Evolutionary conservation across 2,888 invertebrate species (phyloP), one percentile per base, ranked within the genome.

Genomic region (Abscondita cerata): DNA sequence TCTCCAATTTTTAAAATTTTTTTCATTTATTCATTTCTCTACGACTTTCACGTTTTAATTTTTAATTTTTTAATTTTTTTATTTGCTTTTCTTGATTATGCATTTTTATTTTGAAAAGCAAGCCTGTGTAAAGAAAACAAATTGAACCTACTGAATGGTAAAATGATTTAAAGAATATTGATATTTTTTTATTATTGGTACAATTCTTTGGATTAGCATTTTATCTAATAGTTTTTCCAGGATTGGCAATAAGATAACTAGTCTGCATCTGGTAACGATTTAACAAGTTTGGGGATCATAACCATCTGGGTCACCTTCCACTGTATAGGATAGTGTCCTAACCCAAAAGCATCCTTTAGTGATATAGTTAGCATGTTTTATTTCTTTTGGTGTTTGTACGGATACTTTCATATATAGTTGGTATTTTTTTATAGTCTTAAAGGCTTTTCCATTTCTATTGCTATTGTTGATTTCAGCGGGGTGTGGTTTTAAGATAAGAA

Each of bases 401-500:
- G 20, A 48, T 5, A 20, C 9, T 48, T 48, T 6, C 20, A 48
- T 50, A 15, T 31, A 5, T 25, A 50, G 13, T 44, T 9, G 9
- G 12, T 48, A n/a, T 48, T 20, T 6, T 25, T 51, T 8, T 5
- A 51, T 33, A 51, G 33, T 51, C 3, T 12, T 31, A 51, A 12
- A 11, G 51, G 36, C 6, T 34, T 51, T 36, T 51, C 6, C 36
- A n/a, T 51, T 51, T 51, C 51, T 16, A 51, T 51, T 15, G 34
- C 9, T 51, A 3, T 20, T 15, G 51, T 51, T 36, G 36, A 11
- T 36, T n/a, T 9, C 11, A 36, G n/a, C 36, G 3, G 36, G 36
- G 36, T 36, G 36, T 51, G 51, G 9, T 47, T 25, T 47, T 19
- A 47, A 20, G 47, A 19, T 47, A 47, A 44, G 44, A 16, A 15